Percentiles rank a stretch among this genome's conserved stretches.
Evolutionary conservation across 1,140 invertebrate species (phyloP).

Genomic region (Teleopsis dalmanni): DNA sequence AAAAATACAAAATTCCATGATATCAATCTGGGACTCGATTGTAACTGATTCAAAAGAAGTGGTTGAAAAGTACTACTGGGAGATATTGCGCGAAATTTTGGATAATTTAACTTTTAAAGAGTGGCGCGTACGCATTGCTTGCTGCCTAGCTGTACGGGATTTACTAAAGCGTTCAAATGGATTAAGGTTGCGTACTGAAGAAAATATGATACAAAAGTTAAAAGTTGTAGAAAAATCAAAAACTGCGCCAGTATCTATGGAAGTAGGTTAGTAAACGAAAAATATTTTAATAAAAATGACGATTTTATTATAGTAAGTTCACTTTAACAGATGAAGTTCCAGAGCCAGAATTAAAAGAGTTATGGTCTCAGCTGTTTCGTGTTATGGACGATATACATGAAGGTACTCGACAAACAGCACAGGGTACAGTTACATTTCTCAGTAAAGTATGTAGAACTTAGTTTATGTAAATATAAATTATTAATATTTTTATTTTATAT

Average conservation of each 20-base stretch:
- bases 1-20: conserved; percentile 85
- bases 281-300: conserved; percentile 3
- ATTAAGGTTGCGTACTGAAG: conserved; percentile 30
- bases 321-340: conserved; percentile 25
- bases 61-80: conserved; percentile 79
- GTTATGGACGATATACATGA: conserved; percentile 94
- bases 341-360: conserved; percentile 53
- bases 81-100: conserved; percentile 75
- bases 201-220: conserved; percentile 9
- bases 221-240: neutral
- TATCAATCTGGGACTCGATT: conserved; percentile 82
- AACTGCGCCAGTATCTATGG: conserved; percentile 9
- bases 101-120: conserved; percentile 73
- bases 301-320: neutral
- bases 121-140: conserved; percentile 85
- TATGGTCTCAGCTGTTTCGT: conserved; percentile 77
- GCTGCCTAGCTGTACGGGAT: conserved; percentile 79
- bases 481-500: conserved; percentile 8
- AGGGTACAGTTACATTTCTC: conserved; percentile 64
- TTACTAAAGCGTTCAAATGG: conserved; percentile 56
- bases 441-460: conserved; percentile 57
- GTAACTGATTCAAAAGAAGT: conserved; percentile 79
- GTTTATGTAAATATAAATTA: neutral
- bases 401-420: conserved; percentile 72
- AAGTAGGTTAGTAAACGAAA: conserved; percentile 12